phyloP scores from a whole-genome alignment of 2,113 vertebrate species.

The Aegithalos caudatus region DNA sequence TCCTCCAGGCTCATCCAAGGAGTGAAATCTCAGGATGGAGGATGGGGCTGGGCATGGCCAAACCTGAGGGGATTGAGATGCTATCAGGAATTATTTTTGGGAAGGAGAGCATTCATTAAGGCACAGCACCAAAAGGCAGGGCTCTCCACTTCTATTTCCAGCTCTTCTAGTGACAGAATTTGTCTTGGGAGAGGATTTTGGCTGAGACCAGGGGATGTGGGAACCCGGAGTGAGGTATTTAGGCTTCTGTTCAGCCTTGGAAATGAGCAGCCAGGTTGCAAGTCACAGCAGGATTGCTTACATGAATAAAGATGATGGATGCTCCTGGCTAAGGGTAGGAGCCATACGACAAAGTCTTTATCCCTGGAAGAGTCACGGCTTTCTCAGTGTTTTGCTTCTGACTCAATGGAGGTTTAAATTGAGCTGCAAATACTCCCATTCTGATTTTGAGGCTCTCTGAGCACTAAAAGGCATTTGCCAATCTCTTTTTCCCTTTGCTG shows the following conservation, averaged over 20 bases:
- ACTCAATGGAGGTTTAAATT: not conserved
- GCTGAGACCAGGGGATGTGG: not conserved
- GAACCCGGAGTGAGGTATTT: not conserved
- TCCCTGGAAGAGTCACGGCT: not conserved
- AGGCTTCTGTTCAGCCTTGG: not conserved
- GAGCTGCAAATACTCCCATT: not conserved
- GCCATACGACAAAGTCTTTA: rapidly evolving
- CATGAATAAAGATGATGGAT: not conserved
- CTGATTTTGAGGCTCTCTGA: not conserved
- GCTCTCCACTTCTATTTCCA: slow-evolving; percentile 7
- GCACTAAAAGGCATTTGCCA: not conserved
- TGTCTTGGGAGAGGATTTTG: slow-evolving; percentile 2
- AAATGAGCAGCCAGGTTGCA: not conserved
- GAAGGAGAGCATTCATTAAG: not conserved
- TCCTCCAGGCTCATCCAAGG: not conserved
- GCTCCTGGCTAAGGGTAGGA: not conserved
- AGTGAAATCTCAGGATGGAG: not conserved
- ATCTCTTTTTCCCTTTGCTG: not conserved
- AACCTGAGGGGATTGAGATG: not conserved
- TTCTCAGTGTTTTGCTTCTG: not conserved
- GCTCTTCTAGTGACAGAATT: not conserved
- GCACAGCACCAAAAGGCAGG: not conserved
- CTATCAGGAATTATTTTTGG: not conserved
- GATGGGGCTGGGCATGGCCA: not conserved
- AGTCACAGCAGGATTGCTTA: not conserved